Percentiles rank a stretch among this genome's conserved stretches.
phyloP scores from a whole-genome alignment of 2,113 vertebrate species.

The Nyctereutes procyonoides region DNA sequence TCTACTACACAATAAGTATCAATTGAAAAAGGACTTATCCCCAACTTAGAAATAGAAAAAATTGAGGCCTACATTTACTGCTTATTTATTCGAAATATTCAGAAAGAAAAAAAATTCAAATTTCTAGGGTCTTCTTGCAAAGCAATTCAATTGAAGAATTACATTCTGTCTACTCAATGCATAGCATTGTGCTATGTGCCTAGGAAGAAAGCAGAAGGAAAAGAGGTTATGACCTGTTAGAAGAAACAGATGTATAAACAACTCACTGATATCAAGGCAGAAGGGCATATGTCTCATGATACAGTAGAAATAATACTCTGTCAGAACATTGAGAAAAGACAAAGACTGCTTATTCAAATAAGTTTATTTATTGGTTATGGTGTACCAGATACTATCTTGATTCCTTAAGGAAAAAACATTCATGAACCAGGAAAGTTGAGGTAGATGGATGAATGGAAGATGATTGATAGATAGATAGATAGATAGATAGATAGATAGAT shows the following conservation, averaged over 20 bases:
- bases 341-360: background rate
- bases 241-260: background rate
- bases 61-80: background rate
- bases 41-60: slow-evolving; percentile 33
- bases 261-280: background rate
- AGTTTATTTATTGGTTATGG: background rate
- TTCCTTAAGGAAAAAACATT: slow-evolving; percentile 53
- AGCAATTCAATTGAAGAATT: background rate
- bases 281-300: slow-evolving; percentile 8
- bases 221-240: background rate
- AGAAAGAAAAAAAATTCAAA: slow-evolving; percentile 18
- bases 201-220: background rate
- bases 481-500: background rate
- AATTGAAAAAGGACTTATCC: slow-evolving; percentile 9
- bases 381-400: background rate
- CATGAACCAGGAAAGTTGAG: background rate
- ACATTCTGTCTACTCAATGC: background rate
- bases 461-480: background rate
- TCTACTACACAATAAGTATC: background rate
- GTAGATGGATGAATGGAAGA: background rate
- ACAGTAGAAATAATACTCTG: background rate
- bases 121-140: background rate
- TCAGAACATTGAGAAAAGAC: background rate
- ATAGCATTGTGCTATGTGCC: background rate
- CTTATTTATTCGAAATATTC: slow-evolving; percentile 36